Percentiles rank a stretch among this genome's conserved stretches.
Conservation (phyloP, 2,888 invertebrate species). For the Druceiella hillmani region DNA sequence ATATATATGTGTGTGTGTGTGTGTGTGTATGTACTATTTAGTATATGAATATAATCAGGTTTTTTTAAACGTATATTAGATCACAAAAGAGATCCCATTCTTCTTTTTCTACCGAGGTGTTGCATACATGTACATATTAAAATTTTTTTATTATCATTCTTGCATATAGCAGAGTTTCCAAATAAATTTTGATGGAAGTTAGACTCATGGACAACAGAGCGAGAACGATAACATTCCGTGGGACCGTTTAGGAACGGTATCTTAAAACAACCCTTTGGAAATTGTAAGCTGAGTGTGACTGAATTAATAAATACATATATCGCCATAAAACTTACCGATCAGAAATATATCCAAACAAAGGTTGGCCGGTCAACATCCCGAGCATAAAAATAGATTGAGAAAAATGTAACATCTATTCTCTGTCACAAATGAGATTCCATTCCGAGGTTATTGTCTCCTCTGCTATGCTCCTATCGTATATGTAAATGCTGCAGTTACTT, state of each 20-base stretch:
- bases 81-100: too few relatives aligned
- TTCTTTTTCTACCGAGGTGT: too few relatives aligned
- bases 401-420: constrained; percentile 47
- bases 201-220: not conserved
- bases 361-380: constrained; percentile 51
- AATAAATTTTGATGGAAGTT: too few relatives aligned
- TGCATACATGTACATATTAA: too few relatives aligned
- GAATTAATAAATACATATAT: not conserved
- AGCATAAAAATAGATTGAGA: constrained; percentile 52
- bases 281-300: constrained; percentile 27
- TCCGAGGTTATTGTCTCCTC: constrained; percentile 53
- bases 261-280: constrained; percentile 14
- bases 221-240: not conserved
- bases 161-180: too few relatives aligned
- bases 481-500: too few relatives aligned
- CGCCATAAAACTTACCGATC: constrained; percentile 34
- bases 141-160: too few relatives aligned
- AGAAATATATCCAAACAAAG: constrained; percentile 49
- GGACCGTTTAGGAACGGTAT: not conserved
- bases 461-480: constrained; percentile 49
- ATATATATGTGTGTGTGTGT: too few relatives aligned
- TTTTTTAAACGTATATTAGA: too few relatives aligned
- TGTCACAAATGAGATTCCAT: constrained; percentile 57
- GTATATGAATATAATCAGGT: too few relatives aligned
- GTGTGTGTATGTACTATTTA: too few relatives aligned